Evolutionary conservation across 2,113 vertebrate species (phyloP).

Genomic region (Crotalus viridis): DNA sequence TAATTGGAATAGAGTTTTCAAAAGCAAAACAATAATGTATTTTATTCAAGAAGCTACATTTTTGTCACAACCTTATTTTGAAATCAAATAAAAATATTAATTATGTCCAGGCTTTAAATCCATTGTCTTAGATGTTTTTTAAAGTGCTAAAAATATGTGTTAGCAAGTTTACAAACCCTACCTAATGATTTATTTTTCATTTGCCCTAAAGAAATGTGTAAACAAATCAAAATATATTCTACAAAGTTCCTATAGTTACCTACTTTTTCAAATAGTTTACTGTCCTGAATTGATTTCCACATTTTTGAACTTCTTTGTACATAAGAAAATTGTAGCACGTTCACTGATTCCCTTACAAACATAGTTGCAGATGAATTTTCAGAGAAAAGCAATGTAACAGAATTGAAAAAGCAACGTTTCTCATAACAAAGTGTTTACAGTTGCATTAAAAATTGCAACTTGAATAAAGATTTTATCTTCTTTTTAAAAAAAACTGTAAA

Average conservation of each 20-base stretch:
- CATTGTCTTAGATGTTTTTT: background rate
- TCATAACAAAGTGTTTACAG: slow-evolving; percentile 3
- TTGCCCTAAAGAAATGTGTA: background rate
- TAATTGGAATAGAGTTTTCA: background rate
- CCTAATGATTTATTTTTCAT: background rate
- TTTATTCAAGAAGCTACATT: background rate
- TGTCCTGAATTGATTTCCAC: background rate
- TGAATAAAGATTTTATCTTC: background rate
- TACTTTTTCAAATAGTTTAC: background rate
- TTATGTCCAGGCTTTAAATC: background rate
- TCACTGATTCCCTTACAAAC: background rate
- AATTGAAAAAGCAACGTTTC: background rate
- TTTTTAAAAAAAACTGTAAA: background rate
- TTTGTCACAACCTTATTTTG: background rate
- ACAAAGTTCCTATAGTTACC: background rate
- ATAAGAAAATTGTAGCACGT: background rate
- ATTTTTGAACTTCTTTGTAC: background rate
- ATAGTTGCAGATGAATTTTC: background rate
- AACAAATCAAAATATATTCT: background rate
- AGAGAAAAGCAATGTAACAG: background rate
- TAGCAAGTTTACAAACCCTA: background rate
- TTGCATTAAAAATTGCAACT: slow-evolving; percentile 15
- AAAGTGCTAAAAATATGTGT: background rate
- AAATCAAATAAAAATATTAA: background rate
- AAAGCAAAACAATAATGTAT: background rate